Conservation (phyloP, 2,113 vertebrate species). For the Thunnus maccoyii region DNA sequence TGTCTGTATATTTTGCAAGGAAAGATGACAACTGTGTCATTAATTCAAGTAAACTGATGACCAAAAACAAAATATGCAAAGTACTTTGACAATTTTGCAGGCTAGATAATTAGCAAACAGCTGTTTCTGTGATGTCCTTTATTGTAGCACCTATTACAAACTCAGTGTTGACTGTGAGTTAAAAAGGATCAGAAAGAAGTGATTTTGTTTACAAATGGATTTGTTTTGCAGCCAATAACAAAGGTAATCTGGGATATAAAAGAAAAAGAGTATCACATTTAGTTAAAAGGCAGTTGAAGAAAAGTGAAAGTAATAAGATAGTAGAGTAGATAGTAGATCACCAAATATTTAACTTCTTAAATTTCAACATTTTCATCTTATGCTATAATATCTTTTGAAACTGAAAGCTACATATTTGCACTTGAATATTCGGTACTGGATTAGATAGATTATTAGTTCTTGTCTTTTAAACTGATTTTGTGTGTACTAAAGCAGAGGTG, state of each 20-base stretch:
- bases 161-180: background rate
- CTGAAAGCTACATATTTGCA: background rate
- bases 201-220: background rate
- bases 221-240: background rate
- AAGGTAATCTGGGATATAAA: background rate
- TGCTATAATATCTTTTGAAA: background rate
- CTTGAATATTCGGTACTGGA: background rate
- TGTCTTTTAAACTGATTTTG: background rate
- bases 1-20: background rate
- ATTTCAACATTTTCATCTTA: background rate
- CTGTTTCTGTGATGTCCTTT: background rate
- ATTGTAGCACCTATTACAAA: background rate
- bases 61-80: background rate
- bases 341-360: background rate
- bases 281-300: background rate
- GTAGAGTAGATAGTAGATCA: background rate
- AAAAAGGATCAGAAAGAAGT: background rate
- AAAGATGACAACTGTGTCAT: background rate
- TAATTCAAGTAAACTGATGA: background rate
- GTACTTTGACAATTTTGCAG: background rate
- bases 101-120: background rate
- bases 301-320: background rate
- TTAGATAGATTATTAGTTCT: background rate
- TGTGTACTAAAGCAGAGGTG: conserved; percentile 83
- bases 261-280: background rate